Conservation (phyloP, 2,888 invertebrate species). For the Chrysodeixis includens region DNA sequence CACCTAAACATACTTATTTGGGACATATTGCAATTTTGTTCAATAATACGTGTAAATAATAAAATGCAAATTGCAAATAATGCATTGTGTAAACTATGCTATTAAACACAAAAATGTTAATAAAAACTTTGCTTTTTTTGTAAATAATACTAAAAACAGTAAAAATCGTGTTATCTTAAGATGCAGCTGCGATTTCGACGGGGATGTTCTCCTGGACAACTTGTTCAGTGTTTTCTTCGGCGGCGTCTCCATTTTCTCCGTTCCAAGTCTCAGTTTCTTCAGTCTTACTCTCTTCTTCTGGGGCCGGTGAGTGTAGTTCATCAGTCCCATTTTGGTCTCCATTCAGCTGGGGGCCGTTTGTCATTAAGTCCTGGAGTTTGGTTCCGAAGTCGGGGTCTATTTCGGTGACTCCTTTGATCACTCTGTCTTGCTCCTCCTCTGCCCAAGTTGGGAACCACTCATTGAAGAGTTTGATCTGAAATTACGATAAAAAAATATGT, state of each 20-base stretch:
- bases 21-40: constrained; percentile 8
- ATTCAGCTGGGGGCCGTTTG: constrained; percentile 75
- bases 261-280: constrained; percentile 51
- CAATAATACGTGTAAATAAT: constrained; percentile 9
- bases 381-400: constrained; percentile 92
- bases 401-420: constrained; percentile 92
- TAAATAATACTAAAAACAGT: constrained; percentile 29
- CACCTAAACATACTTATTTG: neutral
- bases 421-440: constrained; percentile 91
- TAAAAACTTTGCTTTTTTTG: constrained; percentile 17
- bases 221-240: constrained; percentile 54
- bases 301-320: constrained; percentile 69
- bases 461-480: constrained; percentile 93
- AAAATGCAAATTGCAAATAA: constrained; percentile 21
- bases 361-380: constrained; percentile 89
- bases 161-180: constrained; percentile 64
- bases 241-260: constrained; percentile 46
- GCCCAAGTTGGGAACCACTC: constrained; percentile 96
- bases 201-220: constrained; percentile 72
- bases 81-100: constrained; percentile 25
- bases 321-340: constrained; percentile 79
- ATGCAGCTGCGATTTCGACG: constrained; percentile 83
- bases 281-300: constrained; percentile 59
- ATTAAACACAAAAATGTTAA: constrained; percentile 24
- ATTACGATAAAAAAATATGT: constrained; percentile 48